phyloP scores from a whole-genome alignment of 2,888 invertebrate species.

The Phanerotoma sp. region DNA sequence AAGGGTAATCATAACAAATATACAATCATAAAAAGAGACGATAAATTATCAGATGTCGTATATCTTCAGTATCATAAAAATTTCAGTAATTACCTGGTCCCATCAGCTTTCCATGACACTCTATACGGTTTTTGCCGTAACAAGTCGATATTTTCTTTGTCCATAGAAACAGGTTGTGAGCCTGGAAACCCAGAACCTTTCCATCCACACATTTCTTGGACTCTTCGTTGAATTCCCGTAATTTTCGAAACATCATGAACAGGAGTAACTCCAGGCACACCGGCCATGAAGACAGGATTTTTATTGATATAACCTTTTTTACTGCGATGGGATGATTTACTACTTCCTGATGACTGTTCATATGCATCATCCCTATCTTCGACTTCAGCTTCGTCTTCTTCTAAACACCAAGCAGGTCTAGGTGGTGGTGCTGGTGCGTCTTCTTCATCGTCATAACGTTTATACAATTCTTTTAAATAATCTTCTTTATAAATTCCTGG shows the following conservation, averaged over 20 bases:
- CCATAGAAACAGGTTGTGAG: conserved; percentile 97
- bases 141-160: conserved; percentile 72
- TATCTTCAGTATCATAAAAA: conserved; percentile 97
- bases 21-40: too few relatives aligned
- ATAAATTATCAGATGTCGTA: too few relatives aligned
- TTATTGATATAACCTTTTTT: conserved; percentile 62
- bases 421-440: conserved; percentile 70
- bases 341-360: conserved; percentile 28
- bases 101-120: conserved; percentile 99
- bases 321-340: conserved; percentile 47
- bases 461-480: conserved; percentile 85
- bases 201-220: conserved; percentile 83
- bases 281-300: conserved; percentile 81
- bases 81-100: conserved; percentile 93
- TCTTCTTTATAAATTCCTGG: conserved; percentile 98
- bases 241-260: conserved; percentile 66
- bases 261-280: conserved; percentile 75
- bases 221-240: conserved; percentile 69
- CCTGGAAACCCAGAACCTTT: conserved; percentile 85
- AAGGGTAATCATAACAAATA: too few relatives aligned
- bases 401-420: conserved; percentile 87
- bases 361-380: conserved; percentile 41
- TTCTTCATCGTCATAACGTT: conserved; percentile 73
- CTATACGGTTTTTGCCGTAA: conserved; percentile 82
- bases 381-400: conserved; percentile 49